Conservation (phyloP, 2,797 vertebrate species). For the Falco concolor region DNA sequence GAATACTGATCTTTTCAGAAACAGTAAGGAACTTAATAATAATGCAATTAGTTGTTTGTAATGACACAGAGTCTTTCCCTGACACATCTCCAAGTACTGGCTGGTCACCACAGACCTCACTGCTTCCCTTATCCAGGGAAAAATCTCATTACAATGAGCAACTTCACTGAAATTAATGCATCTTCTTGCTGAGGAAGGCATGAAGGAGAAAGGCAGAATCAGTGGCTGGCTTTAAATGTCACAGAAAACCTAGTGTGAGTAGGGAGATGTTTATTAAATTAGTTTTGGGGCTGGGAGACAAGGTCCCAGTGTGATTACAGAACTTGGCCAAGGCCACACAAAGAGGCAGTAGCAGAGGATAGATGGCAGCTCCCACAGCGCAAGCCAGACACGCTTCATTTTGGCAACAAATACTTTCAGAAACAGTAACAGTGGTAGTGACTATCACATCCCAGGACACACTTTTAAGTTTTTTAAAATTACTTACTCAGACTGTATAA, state of each 20-base stretch:
- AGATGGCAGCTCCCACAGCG: background rate
- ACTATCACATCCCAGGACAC: background rate
- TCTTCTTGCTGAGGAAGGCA: background rate
- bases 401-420: background rate
- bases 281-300: constrained; percentile 2
- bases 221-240: background rate
- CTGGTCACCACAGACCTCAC: background rate
- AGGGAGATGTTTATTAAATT: background rate
- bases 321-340: background rate
- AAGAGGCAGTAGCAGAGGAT: background rate
- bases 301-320: constrained; percentile 7
- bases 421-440: background rate
- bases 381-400: fast-evolving
- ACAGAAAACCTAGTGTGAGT: background rate
- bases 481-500: background rate
- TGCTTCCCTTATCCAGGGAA: background rate
- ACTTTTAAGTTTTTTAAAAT: background rate
- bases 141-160: background rate
- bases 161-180: background rate
- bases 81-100: background rate
- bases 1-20: constrained; percentile 26
- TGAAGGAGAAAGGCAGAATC: background rate
- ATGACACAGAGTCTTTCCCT: background rate
- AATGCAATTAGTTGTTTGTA: constrained; percentile 1
- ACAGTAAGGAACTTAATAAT: background rate